A percentile compares a stretch with the other conserved stretches of the same genome.
phyloP scores from a whole-genome alignment of 2,797 vertebrate species.

The Ciconia nigra region DNA sequence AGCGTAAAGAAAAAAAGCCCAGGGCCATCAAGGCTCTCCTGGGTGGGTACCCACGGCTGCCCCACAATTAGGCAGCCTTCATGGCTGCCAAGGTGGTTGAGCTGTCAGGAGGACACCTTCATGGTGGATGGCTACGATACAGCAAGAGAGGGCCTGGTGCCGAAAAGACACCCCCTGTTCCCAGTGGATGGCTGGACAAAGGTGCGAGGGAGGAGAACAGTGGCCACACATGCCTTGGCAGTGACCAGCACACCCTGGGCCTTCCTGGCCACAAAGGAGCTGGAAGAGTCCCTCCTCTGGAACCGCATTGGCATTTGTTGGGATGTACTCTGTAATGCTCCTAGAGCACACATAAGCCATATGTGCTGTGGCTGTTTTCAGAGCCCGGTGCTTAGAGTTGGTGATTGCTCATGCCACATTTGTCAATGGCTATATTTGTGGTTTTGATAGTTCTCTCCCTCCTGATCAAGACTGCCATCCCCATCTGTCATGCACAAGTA shows the following conservation, averaged over 20 bases:
- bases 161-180: neutral
- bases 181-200: fast-evolving
- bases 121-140: fast-evolving
- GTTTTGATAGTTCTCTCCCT: neutral
- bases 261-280: fast-evolving
- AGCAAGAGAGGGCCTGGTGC: fast-evolving
- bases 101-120: neutral
- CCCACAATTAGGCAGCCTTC: neutral
- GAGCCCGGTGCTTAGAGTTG: fast-evolving
- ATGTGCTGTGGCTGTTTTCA: neutral
- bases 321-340: fast-evolving
- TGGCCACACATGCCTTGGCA: fast-evolving
- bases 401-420: neutral
- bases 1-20: neutral
- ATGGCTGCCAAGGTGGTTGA: neutral
- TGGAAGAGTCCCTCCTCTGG: neutral
- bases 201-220: fast-evolving
- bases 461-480: neutral
- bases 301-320: neutral
- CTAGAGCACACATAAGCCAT: fast-evolving
- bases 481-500: neutral
- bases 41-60: neutral
- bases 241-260: neutral
- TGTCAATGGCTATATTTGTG: neutral
- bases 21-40: neutral